Base-by-base conservation (phyloP, 2,888 invertebrate species). In the Yponomeuta cagnagella region DNA sequence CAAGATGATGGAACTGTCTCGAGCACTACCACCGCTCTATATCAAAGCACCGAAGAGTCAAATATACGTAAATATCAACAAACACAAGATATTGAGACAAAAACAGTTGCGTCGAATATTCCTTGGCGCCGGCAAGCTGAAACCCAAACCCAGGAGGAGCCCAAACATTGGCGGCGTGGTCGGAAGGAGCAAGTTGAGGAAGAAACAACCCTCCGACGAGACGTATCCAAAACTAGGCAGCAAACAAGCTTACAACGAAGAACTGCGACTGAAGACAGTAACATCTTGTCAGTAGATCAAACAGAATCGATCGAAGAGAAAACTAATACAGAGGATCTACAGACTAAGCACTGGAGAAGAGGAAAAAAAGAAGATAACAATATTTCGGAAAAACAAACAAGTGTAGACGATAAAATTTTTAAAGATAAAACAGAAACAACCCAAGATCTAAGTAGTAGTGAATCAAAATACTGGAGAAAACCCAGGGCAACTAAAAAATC, bases 1-100 rank as follows among this genome's bases (percentile, higher is more conserved):
- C 77, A 84, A 74, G 80, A 80, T 68, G 72, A 74, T 9, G 77
- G 79, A 70, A 73, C 74, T 37, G 79, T 75, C 23, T 76, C 77
- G 65, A 82, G 75, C 71, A 84, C 77, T 74, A 73, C 83, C 71
- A 84, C 77, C 74, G 73, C 83, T 23, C 73, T 76, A 70, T 88
- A 83, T 75, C 82, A 88, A 78, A 80, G 85, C 3, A 88, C 89
- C 10, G 90, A 91, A 79, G 90, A 90, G 73, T 82, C 81, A 10
- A 90, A 86, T 74, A 87, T 91, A 70, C 75, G 90, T 63, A 86
- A 84, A 75, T 70, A 90, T 58, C 76, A 87, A 74, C 82, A 82
- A 73, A 71, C 79, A 69, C 81, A 89, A 76, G 84, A 89, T 65
- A 74, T 85, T 33, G 81, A 88, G 71, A 80, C 82, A 6, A 87